Percentiles rank a stretch among this genome's conserved stretches.
Conservation (phyloP, 23 tunicate genomes). For the Halocynthia aurantium region DNA sequence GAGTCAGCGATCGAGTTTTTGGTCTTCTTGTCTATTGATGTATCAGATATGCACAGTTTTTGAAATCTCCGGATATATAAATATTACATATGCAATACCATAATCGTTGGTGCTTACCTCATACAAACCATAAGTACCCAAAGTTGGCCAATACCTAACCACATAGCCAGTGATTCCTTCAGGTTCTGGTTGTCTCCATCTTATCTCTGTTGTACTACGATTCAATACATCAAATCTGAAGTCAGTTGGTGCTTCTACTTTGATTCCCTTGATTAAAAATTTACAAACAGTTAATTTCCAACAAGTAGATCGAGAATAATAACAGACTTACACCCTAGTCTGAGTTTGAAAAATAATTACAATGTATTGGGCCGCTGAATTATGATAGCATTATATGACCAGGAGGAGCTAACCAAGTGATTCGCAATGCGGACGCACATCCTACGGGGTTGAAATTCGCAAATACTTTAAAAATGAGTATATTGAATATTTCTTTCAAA, state of each 20-base stretch:
- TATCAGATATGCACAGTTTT: no score
- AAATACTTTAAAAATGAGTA: no score
- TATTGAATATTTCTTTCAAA: no score
- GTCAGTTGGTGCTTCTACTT: conserved; percentile 12
- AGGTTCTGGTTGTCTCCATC: conserved; percentile 10
- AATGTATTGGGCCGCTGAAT: no score
- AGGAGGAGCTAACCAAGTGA: no score
- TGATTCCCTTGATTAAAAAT: not conserved
- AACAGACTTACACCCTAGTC: not conserved
- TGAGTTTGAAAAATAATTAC: no score
- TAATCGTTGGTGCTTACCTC: not conserved
- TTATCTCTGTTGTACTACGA: conserved; percentile 10
- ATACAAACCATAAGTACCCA: not conserved
- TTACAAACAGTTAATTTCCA: not conserved
- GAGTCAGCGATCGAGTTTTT: not conserved
- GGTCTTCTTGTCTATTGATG: conserved; percentile 1
- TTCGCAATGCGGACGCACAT: no score
- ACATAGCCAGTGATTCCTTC: conserved; percentile 5
- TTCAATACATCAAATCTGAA: not conserved
- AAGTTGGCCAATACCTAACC: conserved; percentile 7
- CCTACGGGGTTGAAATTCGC: no score
- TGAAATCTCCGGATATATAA: no score
- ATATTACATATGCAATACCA: no score
- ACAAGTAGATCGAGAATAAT: not conserved
- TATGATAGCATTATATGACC: no score